phyloP scores from a whole-genome alignment of 2,888 invertebrate genomes.

The Timema cristinae region DNA sequence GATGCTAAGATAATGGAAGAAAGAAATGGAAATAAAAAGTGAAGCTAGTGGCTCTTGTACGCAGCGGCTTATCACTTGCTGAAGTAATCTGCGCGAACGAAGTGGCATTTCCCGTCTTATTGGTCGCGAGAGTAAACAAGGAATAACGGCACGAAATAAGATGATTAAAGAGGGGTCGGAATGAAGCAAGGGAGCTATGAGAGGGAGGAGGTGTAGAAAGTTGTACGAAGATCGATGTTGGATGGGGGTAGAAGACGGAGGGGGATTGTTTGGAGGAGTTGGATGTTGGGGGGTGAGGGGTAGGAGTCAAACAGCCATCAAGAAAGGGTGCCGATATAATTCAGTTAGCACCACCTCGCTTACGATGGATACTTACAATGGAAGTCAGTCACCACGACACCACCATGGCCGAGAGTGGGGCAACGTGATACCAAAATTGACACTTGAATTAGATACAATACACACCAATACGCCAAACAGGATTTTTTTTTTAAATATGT shows the following conservation, averaged over 20 bases:
- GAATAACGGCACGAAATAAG: conserved; percentile 17
- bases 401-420: no score
- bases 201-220: conserved; percentile 9
- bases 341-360: conserved; percentile 16
- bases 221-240: conserved; percentile 1
- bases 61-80: conserved; percentile 13
- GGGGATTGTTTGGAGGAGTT: neutral
- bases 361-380: conserved; percentile 4
- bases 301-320: neutral
- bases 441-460: no score
- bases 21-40: no score
- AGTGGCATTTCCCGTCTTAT: conserved; percentile 17
- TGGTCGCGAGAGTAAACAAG: conserved; percentile 16
- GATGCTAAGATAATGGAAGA: no score
- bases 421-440: no score
- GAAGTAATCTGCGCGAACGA: conserved; percentile 16
- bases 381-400: neutral
- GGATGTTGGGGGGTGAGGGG: neutral
- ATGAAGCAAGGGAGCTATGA: neutral
- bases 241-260: neutral
- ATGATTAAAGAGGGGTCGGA: conserved; percentile 14
- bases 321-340: conserved; percentile 18
- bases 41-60: neutral
- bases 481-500: no score
- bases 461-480: no score